Percentiles rank a stretch among this genome's conserved stretches.
Conservation (phyloP, 2,113 vertebrate genomes). For the Sylvia atricapilla region DNA sequence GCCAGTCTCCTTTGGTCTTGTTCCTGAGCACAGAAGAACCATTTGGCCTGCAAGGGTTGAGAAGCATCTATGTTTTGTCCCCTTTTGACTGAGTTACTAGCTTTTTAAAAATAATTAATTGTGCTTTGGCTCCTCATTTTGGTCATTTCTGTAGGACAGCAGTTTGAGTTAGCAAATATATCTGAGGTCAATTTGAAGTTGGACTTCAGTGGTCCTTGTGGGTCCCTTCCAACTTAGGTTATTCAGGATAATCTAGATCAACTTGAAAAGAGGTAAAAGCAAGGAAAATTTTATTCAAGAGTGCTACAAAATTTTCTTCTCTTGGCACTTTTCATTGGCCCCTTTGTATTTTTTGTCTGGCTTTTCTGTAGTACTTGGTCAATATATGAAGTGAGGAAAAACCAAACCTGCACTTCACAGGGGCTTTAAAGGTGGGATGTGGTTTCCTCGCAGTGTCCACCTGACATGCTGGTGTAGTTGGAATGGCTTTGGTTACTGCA, state of each 20-base stretch:
- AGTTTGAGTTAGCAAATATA: background rate
- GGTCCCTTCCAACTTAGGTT: background rate
- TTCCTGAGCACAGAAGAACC: background rate
- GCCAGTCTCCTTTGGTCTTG: background rate
- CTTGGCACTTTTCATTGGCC: background rate
- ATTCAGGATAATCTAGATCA: background rate
- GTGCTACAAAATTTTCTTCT: background rate
- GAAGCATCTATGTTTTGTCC: background rate
- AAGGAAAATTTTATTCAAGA: background rate
- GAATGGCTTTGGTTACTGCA: background rate
- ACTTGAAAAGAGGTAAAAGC: background rate
- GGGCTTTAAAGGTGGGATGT: background rate
- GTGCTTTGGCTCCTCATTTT: background rate
- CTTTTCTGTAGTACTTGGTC: background rate
- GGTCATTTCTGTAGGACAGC: background rate
- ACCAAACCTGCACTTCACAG: background rate
- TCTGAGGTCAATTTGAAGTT: background rate
- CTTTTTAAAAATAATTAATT: background rate
- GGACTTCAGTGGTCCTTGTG: background rate
- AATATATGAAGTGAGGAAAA: background rate
- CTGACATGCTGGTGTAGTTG: rapidly evolving
- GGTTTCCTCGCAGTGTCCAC: background rate
- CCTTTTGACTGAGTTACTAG: background rate
- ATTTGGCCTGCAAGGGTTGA: background rate
- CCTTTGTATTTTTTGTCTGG: background rate